A percentile compares a stretch with the other conserved stretches of the same genome.
Evolutionary conservation across 2,888 invertebrate genomes (phyloP).

Genomic region (Idaea aversata): DNA sequence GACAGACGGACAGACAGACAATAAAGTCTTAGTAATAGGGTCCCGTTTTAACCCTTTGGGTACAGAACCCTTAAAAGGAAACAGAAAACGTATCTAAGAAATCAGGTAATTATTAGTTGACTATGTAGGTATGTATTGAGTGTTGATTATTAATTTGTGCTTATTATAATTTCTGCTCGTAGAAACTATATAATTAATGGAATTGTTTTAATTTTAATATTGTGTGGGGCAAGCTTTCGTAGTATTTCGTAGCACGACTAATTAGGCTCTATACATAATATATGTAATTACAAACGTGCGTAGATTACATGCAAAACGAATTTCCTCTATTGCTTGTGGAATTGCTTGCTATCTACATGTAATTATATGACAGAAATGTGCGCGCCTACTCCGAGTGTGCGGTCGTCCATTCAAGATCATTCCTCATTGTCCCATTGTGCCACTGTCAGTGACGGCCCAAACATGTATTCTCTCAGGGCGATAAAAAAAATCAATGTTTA

Average conservation of each 20-base stretch:
- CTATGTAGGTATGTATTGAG: too few species aligned
- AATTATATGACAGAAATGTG: constrained; percentile 18
- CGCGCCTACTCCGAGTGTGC: constrained; percentile 67
- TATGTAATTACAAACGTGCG: neutral
- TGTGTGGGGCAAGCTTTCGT: neutral
- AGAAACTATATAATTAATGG: neutral
- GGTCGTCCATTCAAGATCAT: constrained; percentile 72
- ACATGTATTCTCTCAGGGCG: constrained; percentile 70
- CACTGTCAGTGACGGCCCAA: constrained; percentile 72
- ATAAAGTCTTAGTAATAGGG: too few species aligned
- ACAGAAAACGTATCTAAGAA: too few species aligned
- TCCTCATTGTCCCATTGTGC: constrained; percentile 70
- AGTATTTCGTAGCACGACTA: neutral
- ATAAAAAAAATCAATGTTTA: constrained; percentile 76
- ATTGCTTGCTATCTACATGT: constrained; percentile 17
- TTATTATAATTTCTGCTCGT: too few species aligned
- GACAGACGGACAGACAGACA: too few species aligned
- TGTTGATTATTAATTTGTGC: too few species aligned
- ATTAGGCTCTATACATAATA: neutral
- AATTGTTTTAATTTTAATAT: neutral
- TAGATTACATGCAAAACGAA: neutral
- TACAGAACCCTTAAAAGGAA: too few species aligned
- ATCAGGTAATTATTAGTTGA: too few species aligned
- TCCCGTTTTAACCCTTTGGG: too few species aligned
- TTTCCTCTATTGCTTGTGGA: constrained; percentile 23